phyloP scores from a whole-genome alignment of 2,888 invertebrate species.

The Papilio protenor region DNA sequence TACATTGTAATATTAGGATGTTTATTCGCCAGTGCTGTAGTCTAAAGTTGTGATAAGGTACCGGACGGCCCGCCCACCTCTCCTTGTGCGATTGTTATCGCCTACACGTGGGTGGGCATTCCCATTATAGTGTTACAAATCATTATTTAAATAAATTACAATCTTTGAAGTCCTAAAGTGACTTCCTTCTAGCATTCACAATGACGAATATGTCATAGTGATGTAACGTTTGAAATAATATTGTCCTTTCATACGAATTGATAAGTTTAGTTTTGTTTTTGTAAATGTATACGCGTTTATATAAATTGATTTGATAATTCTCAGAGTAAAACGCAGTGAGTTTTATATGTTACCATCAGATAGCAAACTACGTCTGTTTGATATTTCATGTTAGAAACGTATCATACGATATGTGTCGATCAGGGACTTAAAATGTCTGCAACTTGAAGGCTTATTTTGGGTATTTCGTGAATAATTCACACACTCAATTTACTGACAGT shows the following conservation, averaged over 20 bases:
- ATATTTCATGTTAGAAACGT: neutral
- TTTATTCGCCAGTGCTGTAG: neutral
- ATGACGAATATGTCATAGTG: neutral
- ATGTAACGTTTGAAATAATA: neutral
- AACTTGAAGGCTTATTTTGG: no score
- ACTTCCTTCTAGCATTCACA: conserved; percentile 26
- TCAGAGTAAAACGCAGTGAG: no score
- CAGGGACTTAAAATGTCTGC: neutral
- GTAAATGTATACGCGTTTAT: neutral
- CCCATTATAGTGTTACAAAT: conserved; percentile 31
- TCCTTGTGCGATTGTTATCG: conserved; percentile 21
- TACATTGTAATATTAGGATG: neutral
- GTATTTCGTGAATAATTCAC: neutral
- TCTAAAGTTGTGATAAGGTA: conserved; percentile 15
- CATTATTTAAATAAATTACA: conserved; percentile 36
- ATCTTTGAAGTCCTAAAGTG: conserved; percentile 8
- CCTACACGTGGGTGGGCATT: conserved; percentile 26
- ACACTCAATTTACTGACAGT: neutral
- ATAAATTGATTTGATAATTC: neutral
- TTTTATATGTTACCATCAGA: neutral
- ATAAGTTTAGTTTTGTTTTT: neutral
- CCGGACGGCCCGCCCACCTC: conserved; percentile 27
- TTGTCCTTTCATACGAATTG: neutral
- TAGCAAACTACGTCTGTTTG: neutral
- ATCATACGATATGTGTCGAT: neutral